phyloP scores from a whole-genome alignment of 2,113 vertebrate species.

The Serilophus lunatus region DNA sequence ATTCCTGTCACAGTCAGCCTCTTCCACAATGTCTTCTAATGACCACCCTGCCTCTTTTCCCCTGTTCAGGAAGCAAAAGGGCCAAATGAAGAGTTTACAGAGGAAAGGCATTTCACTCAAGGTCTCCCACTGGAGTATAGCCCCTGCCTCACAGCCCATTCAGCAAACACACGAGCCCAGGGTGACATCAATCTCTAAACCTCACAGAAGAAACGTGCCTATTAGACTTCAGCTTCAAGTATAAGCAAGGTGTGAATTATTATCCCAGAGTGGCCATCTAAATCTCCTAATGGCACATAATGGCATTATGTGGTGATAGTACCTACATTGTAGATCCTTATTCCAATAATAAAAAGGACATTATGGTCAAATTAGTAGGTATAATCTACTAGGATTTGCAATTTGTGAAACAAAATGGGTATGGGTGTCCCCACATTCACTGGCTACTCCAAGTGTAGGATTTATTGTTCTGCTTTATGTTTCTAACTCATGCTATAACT shows the following conservation, averaged over 20 bases:
- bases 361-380: constrained; percentile 41
- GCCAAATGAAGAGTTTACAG: accelerated
- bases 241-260: constrained; percentile 14
- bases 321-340: not conserved
- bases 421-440: not conserved
- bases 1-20: not conserved
- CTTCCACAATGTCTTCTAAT: not conserved
- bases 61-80: not conserved
- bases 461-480: not conserved
- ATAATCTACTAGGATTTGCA: constrained; percentile 33
- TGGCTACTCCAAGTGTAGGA: not conserved
- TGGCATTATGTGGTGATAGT: constrained; percentile 29
- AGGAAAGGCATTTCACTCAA: too few relatives aligned
- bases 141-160: not conserved
- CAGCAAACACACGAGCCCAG: not conserved
- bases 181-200: not conserved
- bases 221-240: not conserved
- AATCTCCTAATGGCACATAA: constrained; percentile 1
- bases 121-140: accelerated
- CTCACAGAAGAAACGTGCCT: not conserved
- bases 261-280: constrained; percentile 33
- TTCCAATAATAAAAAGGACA: constrained; percentile 44
- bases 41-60: not conserved
- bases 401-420: constrained; percentile 7
- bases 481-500: not conserved